Evolutionary conservation across 2,797 vertebrate genomes (phyloP).

Genomic region (Alauda arvensis): DNA sequence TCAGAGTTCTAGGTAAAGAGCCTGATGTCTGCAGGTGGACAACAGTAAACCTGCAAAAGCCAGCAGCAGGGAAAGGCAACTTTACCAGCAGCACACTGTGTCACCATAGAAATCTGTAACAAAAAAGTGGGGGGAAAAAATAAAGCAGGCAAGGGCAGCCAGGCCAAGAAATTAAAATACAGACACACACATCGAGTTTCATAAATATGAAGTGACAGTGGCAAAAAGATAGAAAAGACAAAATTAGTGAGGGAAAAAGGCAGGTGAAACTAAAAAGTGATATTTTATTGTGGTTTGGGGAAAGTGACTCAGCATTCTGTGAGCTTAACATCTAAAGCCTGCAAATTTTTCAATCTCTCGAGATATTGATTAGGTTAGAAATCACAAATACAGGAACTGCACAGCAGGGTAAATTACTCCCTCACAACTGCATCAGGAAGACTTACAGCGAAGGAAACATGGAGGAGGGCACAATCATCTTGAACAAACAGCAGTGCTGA

Average conservation of each 20-base stretch:
- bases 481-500: not conserved
- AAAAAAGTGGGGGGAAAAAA: not conserved
- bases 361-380: constrained; percentile 8
- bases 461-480: not conserved
- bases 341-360: not conserved
- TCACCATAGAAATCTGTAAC: not conserved
- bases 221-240: not conserved
- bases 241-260: not conserved
- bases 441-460: not conserved
- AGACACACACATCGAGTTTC: not conserved
- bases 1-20: not conserved
- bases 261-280: not conserved
- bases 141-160: not conserved
- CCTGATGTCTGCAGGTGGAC: not conserved
- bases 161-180: not conserved
- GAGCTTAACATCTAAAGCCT: not conserved
- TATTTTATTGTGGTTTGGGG: not conserved
- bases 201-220: not conserved
- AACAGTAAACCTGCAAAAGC: not conserved
- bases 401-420: constrained; percentile 7
- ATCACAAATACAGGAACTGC: not conserved
- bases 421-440: constrained; percentile 6
- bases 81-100: not conserved
- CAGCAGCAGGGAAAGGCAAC: not conserved
- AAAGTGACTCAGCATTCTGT: constrained; percentile 8